Evolutionary conservation across 2,113 vertebrate genomes (phyloP), one percentile per base, ranked within the genome.

Genomic region (Ahaetulla prasina): DNA sequence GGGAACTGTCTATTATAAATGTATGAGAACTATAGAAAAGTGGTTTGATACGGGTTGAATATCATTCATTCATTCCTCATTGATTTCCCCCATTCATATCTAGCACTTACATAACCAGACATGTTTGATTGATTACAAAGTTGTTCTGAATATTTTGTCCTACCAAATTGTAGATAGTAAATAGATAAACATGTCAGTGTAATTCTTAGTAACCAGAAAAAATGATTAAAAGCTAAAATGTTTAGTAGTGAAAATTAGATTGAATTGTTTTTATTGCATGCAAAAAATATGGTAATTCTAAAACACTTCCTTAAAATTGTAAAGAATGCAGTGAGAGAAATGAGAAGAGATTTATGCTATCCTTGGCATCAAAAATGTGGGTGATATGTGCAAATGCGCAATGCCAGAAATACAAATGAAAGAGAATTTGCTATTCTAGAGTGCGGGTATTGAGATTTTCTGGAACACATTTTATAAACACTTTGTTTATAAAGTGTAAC

Each of bases 321-420:
- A 85, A 49, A 93, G 43, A 45, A 8, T 49, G 68, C 52, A 57
- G 52, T 60, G 45, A 88, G 47, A 87, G 68, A 80, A 52, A 85
- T 92, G 87, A 35, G 53, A 57, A 80, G 43, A 55, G 43, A 27
- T n/a, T 85, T 92, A 63, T 74, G 9, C 20, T 88, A 84, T 88
- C 49, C 49, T 87, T 93, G 85, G 86, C 85, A 91, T 35, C 50
- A 80, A 43, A 47, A 80, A 84, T 84, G 11, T 47, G 35, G 84
- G 50, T 57, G 6, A 80, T 39, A 39, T 39, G 68, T 20, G 68
- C 3, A 39, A 80, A 80, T 39, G 68, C 18, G 39, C 60, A 54
- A 57, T 89, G 88, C 74, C 68, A 89, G 50, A 68, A 85, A 89
- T 55, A 89, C 91, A 89, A 89, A 92, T 92, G 74, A 85, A 39